Evolutionary conservation across 2,888 invertebrate species (phyloP).

Genomic region (Argyresthia albistria): DNA sequence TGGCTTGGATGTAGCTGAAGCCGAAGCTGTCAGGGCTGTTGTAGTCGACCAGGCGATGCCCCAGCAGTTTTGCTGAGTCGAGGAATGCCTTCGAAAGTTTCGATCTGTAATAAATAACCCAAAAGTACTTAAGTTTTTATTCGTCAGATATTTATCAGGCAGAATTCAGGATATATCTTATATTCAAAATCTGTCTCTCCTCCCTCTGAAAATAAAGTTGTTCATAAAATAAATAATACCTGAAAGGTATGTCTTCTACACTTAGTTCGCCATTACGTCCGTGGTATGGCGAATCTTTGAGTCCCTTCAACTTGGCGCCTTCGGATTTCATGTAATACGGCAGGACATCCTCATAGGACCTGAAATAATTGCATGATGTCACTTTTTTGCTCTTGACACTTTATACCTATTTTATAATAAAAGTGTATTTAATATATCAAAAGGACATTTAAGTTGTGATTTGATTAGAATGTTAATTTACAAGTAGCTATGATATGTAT

Average conservation of each 20-base stretch:
- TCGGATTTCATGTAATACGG: conserved; percentile 77
- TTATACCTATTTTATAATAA: no score
- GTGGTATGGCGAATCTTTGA: conserved; percentile 69
- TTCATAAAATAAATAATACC: conserved; percentile 34
- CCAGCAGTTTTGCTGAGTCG: conserved; percentile 74
- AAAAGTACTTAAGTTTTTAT: neutral
- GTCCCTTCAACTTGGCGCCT: conserved; percentile 52
- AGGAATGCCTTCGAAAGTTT: conserved; percentile 77
- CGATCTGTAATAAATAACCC: conserved; percentile 35
- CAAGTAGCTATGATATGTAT: no score
- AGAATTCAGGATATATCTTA: no score
- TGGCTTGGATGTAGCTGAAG: conserved; percentile 62
- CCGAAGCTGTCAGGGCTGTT: conserved; percentile 77
- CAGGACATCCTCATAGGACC: conserved; percentile 74
- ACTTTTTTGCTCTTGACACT: no score
- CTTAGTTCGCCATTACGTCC: conserved; percentile 73
- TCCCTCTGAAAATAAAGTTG: no score
- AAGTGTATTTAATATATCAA: no score
- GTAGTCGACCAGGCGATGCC: conserved; percentile 78
- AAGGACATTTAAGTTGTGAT: no score
- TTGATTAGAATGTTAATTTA: no score
- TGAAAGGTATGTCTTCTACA: conserved; percentile 75
- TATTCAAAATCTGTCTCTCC: no score
- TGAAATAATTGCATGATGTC: conserved; percentile 15
- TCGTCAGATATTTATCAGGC: neutral